phyloP scores from a whole-genome alignment of 2,888 invertebrate species.

The Mallateleia sp. region DNA sequence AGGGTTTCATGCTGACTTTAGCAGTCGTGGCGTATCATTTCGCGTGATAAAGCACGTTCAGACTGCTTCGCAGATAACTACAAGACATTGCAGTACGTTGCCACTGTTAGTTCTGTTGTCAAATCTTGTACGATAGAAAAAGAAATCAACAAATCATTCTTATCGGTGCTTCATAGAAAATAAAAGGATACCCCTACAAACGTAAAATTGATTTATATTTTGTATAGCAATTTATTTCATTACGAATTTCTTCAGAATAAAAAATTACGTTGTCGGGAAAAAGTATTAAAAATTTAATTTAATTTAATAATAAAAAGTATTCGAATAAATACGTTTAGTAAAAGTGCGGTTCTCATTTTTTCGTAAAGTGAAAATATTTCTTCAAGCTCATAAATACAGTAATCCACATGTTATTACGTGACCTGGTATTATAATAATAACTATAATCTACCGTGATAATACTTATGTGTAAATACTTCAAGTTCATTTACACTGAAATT shows the following conservation, averaged over 20 bases:
- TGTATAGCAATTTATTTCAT: too few species aligned
- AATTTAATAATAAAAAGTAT: too few species aligned
- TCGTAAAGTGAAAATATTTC: neutral
- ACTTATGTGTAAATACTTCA: slow-evolving; percentile 29
- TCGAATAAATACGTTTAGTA: neutral
- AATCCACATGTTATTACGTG: slow-evolving; percentile 5
- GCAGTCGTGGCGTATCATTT: slow-evolving; percentile 42
- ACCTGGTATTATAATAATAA: slow-evolving; percentile 23
- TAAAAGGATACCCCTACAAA: too few species aligned
- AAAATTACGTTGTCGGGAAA: too few species aligned
- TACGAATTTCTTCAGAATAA: too few species aligned
- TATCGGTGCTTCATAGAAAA: neutral
- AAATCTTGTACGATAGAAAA: neutral
- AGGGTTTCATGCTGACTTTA: slow-evolving; percentile 50
- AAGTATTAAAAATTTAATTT: too few species aligned
- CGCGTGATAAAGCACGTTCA: slow-evolving; percentile 38
- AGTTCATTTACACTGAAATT: slow-evolving; percentile 35
- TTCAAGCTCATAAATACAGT: slow-evolving; percentile 1
- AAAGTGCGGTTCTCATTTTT: neutral
- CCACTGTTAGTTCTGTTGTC: neutral
- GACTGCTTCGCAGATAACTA: slow-evolving; percentile 17
- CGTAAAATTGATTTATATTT: too few species aligned
- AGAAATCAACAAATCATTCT: neutral
- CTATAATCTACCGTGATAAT: slow-evolving; percentile 16
- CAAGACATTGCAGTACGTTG: neutral